Evolutionary conservation across 2,888 invertebrate species (phyloP), one percentile per base, ranked within the genome.

Genomic region (Drosophila rubida): DNA sequence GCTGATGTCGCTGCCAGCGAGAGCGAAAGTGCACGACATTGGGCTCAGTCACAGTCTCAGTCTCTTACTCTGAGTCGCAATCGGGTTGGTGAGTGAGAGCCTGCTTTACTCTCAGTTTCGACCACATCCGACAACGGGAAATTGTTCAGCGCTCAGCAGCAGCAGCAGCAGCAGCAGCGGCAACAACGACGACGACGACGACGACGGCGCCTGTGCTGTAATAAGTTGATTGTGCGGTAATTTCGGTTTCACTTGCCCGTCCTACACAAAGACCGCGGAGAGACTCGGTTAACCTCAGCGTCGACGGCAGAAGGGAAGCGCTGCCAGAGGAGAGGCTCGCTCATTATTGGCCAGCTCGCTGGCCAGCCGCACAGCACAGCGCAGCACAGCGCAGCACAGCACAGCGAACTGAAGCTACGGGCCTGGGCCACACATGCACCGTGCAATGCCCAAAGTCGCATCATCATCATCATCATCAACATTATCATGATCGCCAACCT

Each of bases 201-300:
- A 14, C 35, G 7, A 13, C 35, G 35, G 48, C 37, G 64, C 57
- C 62, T 49, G 78, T 88, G 89, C 89, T 67, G 88, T 90, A 89
- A 89, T 90, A 88, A 77, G 83, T 85, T 81, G 88, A 87, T 89
- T 90, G 89, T 89, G 90, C 87, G 81, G 88, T 89, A 89, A 89
- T 90, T 90, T 89, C 67, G 64, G 78, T 80, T 86, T 87, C 81
- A 86, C 88, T 88, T 89, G 84, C 75, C 67, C 81, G 69, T 70
- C 75, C 78, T 67, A 88, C 75, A 78, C 72, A 61, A 22, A 63
- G 16, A 57, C 16, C 46, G 53, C 39, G 32, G 71, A 77, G 76
- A 79, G 76, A 76, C 44, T 66, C 41, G 71, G 55, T 27, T 32
- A 60, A 49, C 35, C 46, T 53, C 61, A 50, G 32, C 4, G 32